Evolutionary conservation across 2,888 invertebrate species (phyloP).

Genomic region (Entomobrya multifasciata): DNA sequence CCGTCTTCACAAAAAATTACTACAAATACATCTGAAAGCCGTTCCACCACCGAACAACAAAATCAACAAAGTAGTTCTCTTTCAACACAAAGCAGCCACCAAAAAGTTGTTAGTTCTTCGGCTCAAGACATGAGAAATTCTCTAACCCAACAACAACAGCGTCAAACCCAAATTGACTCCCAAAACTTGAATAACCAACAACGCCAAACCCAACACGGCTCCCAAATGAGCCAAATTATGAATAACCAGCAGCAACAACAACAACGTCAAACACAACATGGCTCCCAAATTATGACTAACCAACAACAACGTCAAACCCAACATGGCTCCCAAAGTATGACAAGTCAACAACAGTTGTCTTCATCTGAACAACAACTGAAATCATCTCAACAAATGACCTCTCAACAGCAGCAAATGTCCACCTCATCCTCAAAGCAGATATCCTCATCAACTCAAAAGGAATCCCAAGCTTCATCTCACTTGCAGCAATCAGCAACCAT

Average conservation of each 20-base stretch:
- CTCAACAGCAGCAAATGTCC: slow-evolving; percentile 29
- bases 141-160: slow-evolving; percentile 5
- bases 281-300: slow-evolving; percentile 9
- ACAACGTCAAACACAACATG: background rate
- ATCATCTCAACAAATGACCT: slow-evolving; percentile 47
- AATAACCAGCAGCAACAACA: slow-evolving; percentile 29
- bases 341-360: no score
- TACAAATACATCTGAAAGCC: background rate
- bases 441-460: slow-evolving; percentile 28
- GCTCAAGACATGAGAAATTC: slow-evolving; percentile 32
- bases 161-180: background rate
- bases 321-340: no score
- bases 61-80: slow-evolving; percentile 14
- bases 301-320: slow-evolving; percentile 20
- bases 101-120: background rate
- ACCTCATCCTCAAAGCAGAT: background rate
- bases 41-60: slow-evolving; percentile 37
- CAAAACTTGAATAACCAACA: slow-evolving; percentile 36
- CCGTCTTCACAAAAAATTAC: slow-evolving; percentile 20
- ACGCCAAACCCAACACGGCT: background rate
- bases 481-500: slow-evolving; percentile 17
- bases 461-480: slow-evolving; percentile 46
- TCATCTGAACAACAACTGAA: no score
- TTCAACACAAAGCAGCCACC: slow-evolving; percentile 1
- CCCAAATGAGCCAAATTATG: slow-evolving; percentile 12